Evolutionary conservation across 1,140 invertebrate species (phyloP).

Genomic region (Euwallacea fornicatus): DNA sequence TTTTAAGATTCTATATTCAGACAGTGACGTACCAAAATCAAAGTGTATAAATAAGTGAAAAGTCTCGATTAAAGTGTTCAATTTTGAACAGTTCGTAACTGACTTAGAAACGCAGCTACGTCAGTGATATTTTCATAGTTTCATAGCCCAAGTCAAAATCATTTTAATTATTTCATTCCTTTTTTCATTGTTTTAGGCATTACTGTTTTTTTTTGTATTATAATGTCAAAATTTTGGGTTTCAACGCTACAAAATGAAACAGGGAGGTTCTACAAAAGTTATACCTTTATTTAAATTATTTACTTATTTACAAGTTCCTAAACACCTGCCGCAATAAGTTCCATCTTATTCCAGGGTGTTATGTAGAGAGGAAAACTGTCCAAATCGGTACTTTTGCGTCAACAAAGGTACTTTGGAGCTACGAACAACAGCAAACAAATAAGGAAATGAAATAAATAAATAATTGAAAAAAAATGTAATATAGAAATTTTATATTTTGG

Average conservation of each 20-base stretch:
- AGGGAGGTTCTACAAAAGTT: slow-evolving; percentile 7
- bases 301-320: slow-evolving; percentile 34
- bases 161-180: no score
- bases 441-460: slow-evolving; percentile 39
- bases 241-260: slow-evolving; percentile 18
- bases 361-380: slow-evolving; percentile 9
- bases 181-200: no score
- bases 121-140: no score
- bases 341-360: slow-evolving; percentile 31
- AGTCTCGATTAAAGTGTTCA: no score
- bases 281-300: slow-evolving; percentile 29
- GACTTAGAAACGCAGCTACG: no score
- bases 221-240: no score
- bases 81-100: no score
- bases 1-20: no score
- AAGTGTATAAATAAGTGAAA: no score
- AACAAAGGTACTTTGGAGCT: slow-evolving; percentile 28
- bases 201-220: no score
- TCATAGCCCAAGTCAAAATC: no score
- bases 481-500: slow-evolving; percentile 26
- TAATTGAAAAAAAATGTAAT: slow-evolving; percentile 26
- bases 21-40: no score
- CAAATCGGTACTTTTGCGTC: slow-evolving; percentile 30
- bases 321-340: slow-evolving; percentile 27
- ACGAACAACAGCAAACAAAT: slow-evolving; percentile 7